Percentiles rank a stretch among this genome's conserved stretches.
Evolutionary conservation across 2,888 invertebrate species (phyloP).

Genomic region (Leistus spinibarbis): DNA sequence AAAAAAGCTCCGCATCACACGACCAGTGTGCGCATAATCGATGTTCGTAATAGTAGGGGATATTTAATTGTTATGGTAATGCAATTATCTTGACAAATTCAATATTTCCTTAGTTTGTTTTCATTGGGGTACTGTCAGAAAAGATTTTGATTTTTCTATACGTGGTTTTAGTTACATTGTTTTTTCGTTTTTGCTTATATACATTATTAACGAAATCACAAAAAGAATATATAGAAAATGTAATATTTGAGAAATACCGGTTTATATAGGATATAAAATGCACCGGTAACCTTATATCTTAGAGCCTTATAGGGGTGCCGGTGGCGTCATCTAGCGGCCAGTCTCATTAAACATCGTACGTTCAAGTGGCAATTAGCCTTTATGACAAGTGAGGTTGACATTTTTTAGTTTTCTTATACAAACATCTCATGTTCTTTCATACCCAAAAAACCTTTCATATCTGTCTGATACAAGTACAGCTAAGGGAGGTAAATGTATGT

Average conservation of each 20-base stretch:
- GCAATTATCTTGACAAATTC: neutral
- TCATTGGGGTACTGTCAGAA: neutral
- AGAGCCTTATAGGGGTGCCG: neutral
- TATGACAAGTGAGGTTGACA: constrained; percentile 2
- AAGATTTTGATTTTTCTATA: neutral
- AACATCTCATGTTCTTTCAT: neutral
- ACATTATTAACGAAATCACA: too few species aligned
- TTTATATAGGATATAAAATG: too few species aligned
- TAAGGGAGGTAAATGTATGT: neutral
- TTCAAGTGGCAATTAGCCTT: constrained; percentile 13
- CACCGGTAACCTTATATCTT: too few species aligned
- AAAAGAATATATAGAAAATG: too few species aligned
- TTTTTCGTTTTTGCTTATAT: too few species aligned
- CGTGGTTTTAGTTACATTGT: too few species aligned
- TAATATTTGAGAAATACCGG: too few species aligned
- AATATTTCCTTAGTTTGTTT: too few species aligned
- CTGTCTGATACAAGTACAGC: neutral
- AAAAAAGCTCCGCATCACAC: constrained; percentile 44
- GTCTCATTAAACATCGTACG: constrained; percentile 2
- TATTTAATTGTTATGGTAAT: constrained; percentile 6
- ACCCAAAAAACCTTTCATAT: neutral
- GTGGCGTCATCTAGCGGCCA: neutral
- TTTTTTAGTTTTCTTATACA: neutral
- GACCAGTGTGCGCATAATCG: constrained; percentile 41
- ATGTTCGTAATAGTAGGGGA: neutral